Percentiles rank a stretch among this genome's conserved stretches.
Evolutionary conservation across 2,888 invertebrate genomes (phyloP).

Genomic region (Torymus tubicola): DNA sequence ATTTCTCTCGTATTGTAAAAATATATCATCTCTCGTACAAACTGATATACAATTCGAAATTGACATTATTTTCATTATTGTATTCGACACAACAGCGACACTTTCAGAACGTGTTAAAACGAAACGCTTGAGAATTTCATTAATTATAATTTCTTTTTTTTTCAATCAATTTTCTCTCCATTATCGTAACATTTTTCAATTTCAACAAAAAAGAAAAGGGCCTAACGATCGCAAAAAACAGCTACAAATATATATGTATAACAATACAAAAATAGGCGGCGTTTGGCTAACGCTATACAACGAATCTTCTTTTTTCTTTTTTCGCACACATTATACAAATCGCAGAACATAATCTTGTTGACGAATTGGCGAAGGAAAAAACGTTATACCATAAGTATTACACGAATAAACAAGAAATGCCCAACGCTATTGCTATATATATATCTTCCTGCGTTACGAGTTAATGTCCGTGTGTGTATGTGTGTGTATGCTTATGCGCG

Average conservation of each 20-base stretch:
- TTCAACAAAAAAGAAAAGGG: too few species aligned
- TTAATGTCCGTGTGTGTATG: background rate
- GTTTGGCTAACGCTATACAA: too few species aligned
- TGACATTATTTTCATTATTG: conserved; percentile 34
- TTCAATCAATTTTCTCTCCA: too few species aligned
- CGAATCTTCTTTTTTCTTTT: too few species aligned
- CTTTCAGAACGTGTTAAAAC: too few species aligned
- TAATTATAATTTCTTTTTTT: too few species aligned
- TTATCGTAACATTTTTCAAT: too few species aligned
- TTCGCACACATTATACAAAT: background rate
- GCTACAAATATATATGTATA: too few species aligned
- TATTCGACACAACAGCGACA: background rate
- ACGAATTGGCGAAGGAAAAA: too few species aligned
- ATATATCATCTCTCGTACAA: conserved; percentile 9
- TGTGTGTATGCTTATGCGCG: conserved; percentile 23
- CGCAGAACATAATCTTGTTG: conserved; percentile 1
- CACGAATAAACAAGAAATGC: conserved; percentile 26
- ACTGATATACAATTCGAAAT: conserved; percentile 22
- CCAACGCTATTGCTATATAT: conserved; percentile 15
- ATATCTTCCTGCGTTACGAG: background rate
- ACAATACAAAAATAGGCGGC: too few species aligned
- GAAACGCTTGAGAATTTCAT: too few species aligned
- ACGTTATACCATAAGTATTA: background rate
- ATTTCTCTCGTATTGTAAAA: conserved; percentile 15
- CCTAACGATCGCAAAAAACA: too few species aligned